Conservation (phyloP, 2,888 invertebrate species). For the Eretmocerus hayati region DNA sequence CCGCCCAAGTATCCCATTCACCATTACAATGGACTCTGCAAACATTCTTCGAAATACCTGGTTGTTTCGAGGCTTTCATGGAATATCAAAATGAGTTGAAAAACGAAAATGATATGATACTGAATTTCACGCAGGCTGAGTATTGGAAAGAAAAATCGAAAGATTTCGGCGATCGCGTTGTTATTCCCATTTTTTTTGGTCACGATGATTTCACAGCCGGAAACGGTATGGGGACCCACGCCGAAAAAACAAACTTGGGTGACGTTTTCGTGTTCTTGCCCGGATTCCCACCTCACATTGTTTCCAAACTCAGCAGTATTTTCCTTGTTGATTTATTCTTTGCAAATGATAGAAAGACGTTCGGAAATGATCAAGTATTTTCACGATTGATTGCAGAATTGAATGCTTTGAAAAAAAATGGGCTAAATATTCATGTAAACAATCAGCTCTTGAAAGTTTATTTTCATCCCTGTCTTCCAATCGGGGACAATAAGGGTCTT, state of each 20-base stretch:
- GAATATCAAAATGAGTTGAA: conserved; percentile 5
- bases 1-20: no score
- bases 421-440: background rate
- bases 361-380: background rate
- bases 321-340: background rate
- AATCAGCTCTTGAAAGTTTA: conserved; percentile 5
- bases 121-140: conserved; percentile 16
- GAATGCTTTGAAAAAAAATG: background rate
- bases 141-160: conserved; percentile 6
- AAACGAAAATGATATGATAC: conserved; percentile 7
- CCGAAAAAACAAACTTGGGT: conserved; percentile 18
- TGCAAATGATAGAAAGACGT: background rate
- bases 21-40: no score
- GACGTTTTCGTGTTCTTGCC: conserved; percentile 18
- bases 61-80: conserved; percentile 8
- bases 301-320: background rate
- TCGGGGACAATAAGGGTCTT: conserved; percentile 17
- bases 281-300: background rate
- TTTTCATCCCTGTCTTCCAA: conserved; percentile 17
- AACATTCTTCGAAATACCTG: conserved; percentile 8
- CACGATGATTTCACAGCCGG: conserved; percentile 22
- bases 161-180: conserved; percentile 13
- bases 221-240: conserved; percentile 20
- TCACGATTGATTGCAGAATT: conserved; percentile 4
- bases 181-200: conserved; percentile 21